These are phyloP conservation scores for Ceyx cyanopectus DNA, from an alignment of 2,113 vertebrate genomes.

Conservation along the genomic window DNA sequence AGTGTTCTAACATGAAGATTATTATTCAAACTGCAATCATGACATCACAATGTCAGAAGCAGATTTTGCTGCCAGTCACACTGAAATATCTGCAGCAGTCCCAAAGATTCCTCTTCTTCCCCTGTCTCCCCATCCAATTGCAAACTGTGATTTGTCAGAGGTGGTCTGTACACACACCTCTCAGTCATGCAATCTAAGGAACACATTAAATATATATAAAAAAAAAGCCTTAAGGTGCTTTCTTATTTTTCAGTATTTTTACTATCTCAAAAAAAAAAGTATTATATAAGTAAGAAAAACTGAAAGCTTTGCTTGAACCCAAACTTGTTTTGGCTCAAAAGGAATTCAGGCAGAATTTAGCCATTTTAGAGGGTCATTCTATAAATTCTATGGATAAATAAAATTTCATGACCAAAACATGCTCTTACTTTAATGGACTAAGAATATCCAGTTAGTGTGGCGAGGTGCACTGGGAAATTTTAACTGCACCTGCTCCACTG, in stretches of 20 bases:
- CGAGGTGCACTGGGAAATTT: background rate
- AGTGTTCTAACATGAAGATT: background rate
- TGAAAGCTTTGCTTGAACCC: background rate
- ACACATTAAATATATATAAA: constrained; percentile 12
- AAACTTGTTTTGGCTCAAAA: constrained; percentile 3
- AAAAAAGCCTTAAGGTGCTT: background rate
- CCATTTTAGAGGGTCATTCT: background rate
- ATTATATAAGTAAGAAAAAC: background rate
- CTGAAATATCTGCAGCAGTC: background rate
- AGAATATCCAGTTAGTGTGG: background rate
- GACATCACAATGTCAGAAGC: background rate
- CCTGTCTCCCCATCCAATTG: background rate
- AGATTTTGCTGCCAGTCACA: background rate
- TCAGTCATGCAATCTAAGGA: background rate
- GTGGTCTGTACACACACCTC: background rate
- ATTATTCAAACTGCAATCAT: background rate
- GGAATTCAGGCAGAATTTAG: constrained; percentile 13
- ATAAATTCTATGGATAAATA: background rate
- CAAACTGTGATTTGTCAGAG: background rate
- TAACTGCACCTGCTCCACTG: background rate
- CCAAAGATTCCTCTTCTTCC: background rate
- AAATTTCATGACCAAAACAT: background rate
- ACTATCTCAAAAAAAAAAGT: background rate
- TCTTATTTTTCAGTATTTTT: constrained; percentile 23
- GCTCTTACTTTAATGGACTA: background rate